Conservation (phyloP, 2,797 vertebrate species). For the Emydoidea blandingii region DNA sequence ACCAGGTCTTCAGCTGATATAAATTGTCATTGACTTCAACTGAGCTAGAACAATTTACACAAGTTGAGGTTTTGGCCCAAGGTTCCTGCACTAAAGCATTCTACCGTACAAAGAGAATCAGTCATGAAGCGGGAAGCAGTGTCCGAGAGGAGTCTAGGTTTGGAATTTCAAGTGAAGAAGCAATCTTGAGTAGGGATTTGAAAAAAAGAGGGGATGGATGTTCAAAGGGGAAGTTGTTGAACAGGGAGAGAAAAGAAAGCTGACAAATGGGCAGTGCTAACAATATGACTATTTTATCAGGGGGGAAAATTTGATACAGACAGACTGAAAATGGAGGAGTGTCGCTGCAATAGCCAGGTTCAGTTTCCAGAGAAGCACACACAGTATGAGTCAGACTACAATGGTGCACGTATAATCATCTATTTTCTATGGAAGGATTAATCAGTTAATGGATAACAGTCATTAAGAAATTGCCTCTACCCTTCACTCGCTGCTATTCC, state of each 20-base stretch:
- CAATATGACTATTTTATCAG: not conserved
- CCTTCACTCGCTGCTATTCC: constrained; percentile 1
- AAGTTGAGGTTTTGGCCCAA: not conserved
- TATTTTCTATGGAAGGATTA: not conserved
- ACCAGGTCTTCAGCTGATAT: not conserved
- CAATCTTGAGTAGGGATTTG: not conserved
- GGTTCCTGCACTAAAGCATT: not conserved
- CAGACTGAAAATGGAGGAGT: not conserved
- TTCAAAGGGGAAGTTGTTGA: not conserved
- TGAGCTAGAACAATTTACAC: not conserved
- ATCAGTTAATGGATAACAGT: not conserved
- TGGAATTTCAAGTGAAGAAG: not conserved
- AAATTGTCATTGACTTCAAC: not conserved
- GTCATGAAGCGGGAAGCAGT: not conserved
- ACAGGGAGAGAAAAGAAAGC: not conserved
- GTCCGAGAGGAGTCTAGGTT: not conserved
- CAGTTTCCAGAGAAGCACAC: not conserved
- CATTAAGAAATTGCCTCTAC: constrained; percentile 12
- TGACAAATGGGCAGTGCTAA: not conserved
- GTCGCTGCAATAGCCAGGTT: not conserved
- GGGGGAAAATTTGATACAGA: not conserved
- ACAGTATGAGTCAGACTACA: not conserved
- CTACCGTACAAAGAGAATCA: not conserved
- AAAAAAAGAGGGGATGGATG: not conserved
- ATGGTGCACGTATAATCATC: not conserved